Evolutionary conservation across 2,797 vertebrate species (phyloP), one percentile per base, ranked within the genome.

Genomic region (Hyperoplus immaculatus): DNA sequence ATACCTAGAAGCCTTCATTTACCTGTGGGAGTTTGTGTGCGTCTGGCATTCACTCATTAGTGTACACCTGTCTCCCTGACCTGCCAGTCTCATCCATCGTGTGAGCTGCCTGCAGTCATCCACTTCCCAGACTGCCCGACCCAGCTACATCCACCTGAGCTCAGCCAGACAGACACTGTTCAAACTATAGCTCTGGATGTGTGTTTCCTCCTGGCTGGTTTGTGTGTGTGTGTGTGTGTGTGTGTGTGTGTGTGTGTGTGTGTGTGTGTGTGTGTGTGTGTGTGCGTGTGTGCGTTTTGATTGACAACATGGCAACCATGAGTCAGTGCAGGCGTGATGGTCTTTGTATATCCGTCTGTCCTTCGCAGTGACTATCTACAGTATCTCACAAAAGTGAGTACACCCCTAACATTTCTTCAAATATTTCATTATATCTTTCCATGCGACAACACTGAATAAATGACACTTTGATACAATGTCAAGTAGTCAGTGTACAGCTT

Each of bases 21-120:
- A 73, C 59, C 53, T 74, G 62, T 65, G 47, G 69, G 69, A 21
- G 57, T 69, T 50, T 46, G 50, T 57, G 51, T 67, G 64, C 64
- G 45, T 80, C 13, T 64, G 56, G 61, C 12, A 82, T 83, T 82
- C 70, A 87, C 81, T 87, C 91, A 92, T 91, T 92, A 90, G 87
- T 88, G 88, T 84, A 58, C 62, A 84, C 72, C 73, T 80, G 86
- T 92, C 91, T 88, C 60, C 60, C 62, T 45, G 61, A 85, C 72
- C 87, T 85, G 75, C 80, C 72, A 58, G 72, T 86, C 81, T 89
- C 90, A 94, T 92, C 86, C 72, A 87, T 87, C 90, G 89, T 89
- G 87, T 78, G 77, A 71, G 82, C 79, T 82, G 89, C 85, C 88
- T 84, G 83, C 77, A 91, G 87, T 84, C 89, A 91, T 90, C 88